A percentile compares a stretch with the other conserved stretches of the same genome.
Evolutionary conservation across 2,797 vertebrate species (phyloP).

Genomic region (Oreochromis mossambicus): DNA sequence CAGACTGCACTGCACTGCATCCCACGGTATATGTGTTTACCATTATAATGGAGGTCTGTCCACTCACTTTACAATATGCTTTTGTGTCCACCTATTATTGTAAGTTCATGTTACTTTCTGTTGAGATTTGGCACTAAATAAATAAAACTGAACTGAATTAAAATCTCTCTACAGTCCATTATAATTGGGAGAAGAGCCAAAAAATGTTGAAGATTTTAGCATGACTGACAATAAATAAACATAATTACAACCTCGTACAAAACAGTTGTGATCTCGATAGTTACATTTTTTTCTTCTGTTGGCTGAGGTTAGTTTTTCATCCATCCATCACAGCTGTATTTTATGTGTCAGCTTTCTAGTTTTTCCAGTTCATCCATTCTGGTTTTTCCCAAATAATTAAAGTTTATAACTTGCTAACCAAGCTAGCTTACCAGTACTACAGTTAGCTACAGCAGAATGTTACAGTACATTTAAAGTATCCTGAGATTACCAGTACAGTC

Average conservation of each 20-base stretch:
- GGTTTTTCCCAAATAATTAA: not conserved
- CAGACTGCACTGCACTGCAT: not conserved
- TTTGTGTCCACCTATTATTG: not conserved
- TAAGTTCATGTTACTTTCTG: not conserved
- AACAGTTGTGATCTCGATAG: not conserved
- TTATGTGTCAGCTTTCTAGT: not conserved
- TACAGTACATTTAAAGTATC: not conserved
- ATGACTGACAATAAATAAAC: not conserved
- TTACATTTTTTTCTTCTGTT: not conserved
- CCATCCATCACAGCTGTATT: not conserved
- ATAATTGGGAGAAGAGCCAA: not conserved
- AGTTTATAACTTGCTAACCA: not conserved
- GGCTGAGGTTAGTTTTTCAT: not conserved
- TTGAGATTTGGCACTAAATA: not conserved
- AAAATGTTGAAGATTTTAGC: not conserved
- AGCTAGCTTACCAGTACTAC: not conserved
- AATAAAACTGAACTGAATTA: not conserved
- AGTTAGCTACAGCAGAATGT: not conserved
- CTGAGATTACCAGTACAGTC: not conserved
- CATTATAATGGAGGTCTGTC: not conserved
- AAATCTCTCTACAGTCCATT: not conserved
- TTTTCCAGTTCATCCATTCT: not conserved
- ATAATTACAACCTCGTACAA: not conserved
- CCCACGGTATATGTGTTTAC: not conserved
- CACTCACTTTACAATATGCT: not conserved